Base-by-base conservation (phyloP, 2,888 invertebrate species). In the Callosobruchus maculatus region DNA sequence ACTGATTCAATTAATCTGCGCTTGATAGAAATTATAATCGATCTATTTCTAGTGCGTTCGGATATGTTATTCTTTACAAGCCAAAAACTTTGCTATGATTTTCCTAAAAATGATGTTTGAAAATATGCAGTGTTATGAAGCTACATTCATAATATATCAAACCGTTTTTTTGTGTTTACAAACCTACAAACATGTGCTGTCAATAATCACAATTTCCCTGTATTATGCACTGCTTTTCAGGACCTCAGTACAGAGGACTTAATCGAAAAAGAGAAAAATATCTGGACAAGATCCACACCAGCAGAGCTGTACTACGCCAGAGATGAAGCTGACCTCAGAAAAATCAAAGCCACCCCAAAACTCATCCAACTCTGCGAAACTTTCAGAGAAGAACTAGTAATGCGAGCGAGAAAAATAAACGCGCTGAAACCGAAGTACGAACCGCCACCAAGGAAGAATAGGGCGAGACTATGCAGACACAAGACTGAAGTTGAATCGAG, bases 251-350 rank as follows among this genome's bases (percentile, higher is more conserved):
- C 90, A 68, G 88, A 90, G 75, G 88, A 89, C 70, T 89, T 90
- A 73, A 76, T 86, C 31, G 89, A 89, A 84, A 89, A 89, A 81
- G 88, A 86, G 80, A 85, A 85, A 73, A 78, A 79, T 70, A 90
- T 91, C 70, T 97, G 97, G 97, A 94, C 94, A 31, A 90, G 97
- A 76, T 95, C 96, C 71, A 96, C 97, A 0, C 97, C 97, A 3
- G 96, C 97, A 0, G 97, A 97, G 85, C 89, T 96, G 2, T 97
- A 94, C 87, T 97, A 97, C 82, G 89, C 88, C 30, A 88, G 92
- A 74, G 88, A 91, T 78, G 90, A 91, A 20, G 88, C 86, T 80
- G 89, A 90, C 85, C 89, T 90, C 0, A 89, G 88, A 74, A 72
- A 82, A 68, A 91, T 95, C 77, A 88, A 88, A 79, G 94, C 93